Evolutionary conservation across 2,888 invertebrate genomes (phyloP), one percentile per base, ranked within the genome.

Genomic region (Napeogenes sylphis): DNA sequence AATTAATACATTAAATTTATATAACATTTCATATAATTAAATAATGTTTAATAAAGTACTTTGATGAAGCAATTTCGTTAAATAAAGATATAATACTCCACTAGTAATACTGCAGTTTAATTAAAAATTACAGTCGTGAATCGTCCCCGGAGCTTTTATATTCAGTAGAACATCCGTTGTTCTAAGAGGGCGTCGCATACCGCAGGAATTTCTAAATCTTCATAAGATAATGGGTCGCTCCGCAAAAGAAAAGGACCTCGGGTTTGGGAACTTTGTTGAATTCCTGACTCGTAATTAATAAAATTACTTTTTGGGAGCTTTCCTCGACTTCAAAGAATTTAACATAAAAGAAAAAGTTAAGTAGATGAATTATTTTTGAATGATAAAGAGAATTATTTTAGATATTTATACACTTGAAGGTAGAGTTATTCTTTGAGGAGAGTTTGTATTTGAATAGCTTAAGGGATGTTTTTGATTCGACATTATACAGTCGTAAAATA

Each of bases 241-340:
- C 78, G 80, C 83, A 87, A 88, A 87, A 89, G 88, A 90, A 85
- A 88, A 84, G 87, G 85, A 86, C 84, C 84, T 80, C 82, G 78
- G 80, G 79, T 85, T 82, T 77, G 85, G 85, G 85, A 89, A 89
- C 89, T 89, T 89, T 84, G 87, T 85, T 85, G 89, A 89, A 89
- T 90, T 90, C 88, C 83, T 89, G 89, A 88, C 90, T 89, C 85
- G 90, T 90, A 90, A 90, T 90, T 90, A 90, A 90, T 90, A 90
- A 90, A 90, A 90, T 90, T 90, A 90, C 90, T 89, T 90, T 89
- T 90, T 88, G 89, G 90, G 82, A 88, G 90, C 89, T 87, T 87
- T 89, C 83, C 83, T 79, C 86, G 84, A 88, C 90, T 90, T 90
- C 88, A 90, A 90, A 90, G 90, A 88, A 89, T 88, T 89, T 81